Base-by-base conservation (phyloP, 2,888 invertebrate species). In the Noctuana brunneofusca region DNA sequence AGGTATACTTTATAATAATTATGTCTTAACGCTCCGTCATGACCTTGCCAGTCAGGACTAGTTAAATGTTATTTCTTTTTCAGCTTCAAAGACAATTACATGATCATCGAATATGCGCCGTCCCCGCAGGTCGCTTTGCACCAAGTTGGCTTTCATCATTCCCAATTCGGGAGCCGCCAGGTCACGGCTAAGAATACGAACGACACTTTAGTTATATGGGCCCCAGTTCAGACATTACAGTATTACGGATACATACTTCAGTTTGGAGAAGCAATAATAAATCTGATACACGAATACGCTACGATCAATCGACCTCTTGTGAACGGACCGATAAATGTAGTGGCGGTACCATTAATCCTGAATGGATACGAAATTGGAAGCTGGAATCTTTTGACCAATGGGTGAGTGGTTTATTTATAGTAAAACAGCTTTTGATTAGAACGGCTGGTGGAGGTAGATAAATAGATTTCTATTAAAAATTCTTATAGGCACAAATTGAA, bases 321-420 rank as follows among this genome's bases (percentile, higher is more conserved):
- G 35, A 75, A 80, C 63, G 87, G 86, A 3, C 83, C 87, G 0
- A 91, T 91, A 38, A 89, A 90, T 74, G 70, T 91, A 24, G 75
- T 89, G 0, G 79, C 87, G 0, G 82, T 89, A 2, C 90, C 90
- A 0, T 69, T 72, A 1, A 69, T 75, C 9, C 65, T 89, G 60
- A 75, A 80, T 67, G 84, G 86, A 1, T 90, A 87, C 70, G 89
- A 89, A 66, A 75, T 84, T 53, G 83, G 80, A 2, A 87, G 88
- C 64, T 90, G 89, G 89, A 88, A 85, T 76, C 75, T 89, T 50
- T 72, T 89, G 46, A 87, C 87, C n/a, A 87, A 86, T 67, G 82
- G 85, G 89, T 89, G 70, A 81, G 85, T 74, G 3, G 20, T 18
- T 41, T 41, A 41, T 41, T 58, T n/a, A 50, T 20, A 32, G 12